Evolutionary conservation across 1,140 invertebrate genomes (phyloP).

Genomic region (Galleria mellonella): DNA sequence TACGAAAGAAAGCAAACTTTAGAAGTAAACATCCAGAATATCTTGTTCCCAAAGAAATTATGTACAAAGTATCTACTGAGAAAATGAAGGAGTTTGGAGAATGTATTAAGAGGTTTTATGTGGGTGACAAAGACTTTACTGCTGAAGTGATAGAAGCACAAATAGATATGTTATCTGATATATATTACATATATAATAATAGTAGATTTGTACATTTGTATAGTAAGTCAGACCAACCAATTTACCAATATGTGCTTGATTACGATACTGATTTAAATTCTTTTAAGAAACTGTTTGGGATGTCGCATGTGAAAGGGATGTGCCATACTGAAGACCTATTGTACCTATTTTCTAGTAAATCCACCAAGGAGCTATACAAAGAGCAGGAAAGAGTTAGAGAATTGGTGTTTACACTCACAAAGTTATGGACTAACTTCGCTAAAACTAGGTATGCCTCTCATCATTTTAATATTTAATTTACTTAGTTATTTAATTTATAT

Average conservation of each 20-base stretch:
- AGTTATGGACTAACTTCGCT: slow-evolving; percentile 83
- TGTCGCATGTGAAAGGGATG: slow-evolving; percentile 57
- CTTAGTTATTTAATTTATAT: too few relatives aligned
- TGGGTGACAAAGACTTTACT: slow-evolving; percentile 44
- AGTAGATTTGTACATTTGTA: slow-evolving; percentile 54
- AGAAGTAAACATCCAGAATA: slow-evolving; percentile 44
- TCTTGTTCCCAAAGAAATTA: slow-evolving; percentile 52
- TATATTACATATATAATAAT: slow-evolving; percentile 51
- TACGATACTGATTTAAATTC: slow-evolving; percentile 57
- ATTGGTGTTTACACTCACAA: slow-evolving; percentile 66
- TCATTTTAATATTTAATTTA: too few relatives aligned
- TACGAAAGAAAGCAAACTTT: slow-evolving; percentile 35
- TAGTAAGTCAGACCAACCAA: slow-evolving; percentile 18
- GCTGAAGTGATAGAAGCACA: slow-evolving; percentile 27
- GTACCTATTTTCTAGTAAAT: slow-evolving; percentile 76
- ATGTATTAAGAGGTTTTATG: slow-evolving; percentile 68
- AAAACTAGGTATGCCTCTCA: slow-evolving; percentile 75
- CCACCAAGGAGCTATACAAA: slow-evolving; percentile 45
- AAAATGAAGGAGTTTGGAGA: slow-evolving; percentile 45
- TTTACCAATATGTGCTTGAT: slow-evolving; percentile 73
- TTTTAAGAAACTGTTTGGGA: slow-evolving; percentile 30
- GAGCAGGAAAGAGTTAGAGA: slow-evolving; percentile 40
- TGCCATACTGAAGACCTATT: slow-evolving; percentile 79
- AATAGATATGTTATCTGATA: slow-evolving; percentile 43
- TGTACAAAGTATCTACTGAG: slow-evolving; percentile 21